Evolutionary conservation across 92 coral and sea anemone species (phyloP).

Genomic region (Epizoanthus rinbou): DNA sequence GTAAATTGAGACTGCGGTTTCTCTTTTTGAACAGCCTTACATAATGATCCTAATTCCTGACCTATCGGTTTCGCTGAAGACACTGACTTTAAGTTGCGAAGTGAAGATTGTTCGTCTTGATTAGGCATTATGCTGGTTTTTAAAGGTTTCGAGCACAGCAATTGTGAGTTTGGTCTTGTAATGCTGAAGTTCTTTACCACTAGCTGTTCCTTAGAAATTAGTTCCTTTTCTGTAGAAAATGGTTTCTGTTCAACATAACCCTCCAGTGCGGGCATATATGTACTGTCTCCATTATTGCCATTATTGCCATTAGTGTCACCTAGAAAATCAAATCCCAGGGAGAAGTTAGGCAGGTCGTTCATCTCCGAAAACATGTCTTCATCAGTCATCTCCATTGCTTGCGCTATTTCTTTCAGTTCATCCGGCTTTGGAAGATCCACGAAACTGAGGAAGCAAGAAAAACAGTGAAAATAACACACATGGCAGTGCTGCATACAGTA

Average conservation of each 20-base stretch:
- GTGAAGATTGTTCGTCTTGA: neutral
- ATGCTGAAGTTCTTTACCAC: neutral
- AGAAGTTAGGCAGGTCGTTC: conserved; percentile 70
- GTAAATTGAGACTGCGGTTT: neutral
- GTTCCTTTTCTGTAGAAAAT: neutral
- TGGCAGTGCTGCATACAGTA: too few relatives aligned
- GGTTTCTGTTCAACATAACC: conserved; percentile 1
- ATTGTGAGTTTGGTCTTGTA: neutral
- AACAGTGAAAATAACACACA: neutral
- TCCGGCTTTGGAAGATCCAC: conserved; percentile 41
- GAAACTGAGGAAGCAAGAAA: neutral
- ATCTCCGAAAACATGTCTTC: conserved; percentile 70
- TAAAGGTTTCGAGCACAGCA: neutral
- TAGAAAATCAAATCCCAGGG: conserved; percentile 67
- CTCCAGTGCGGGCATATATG: neutral
- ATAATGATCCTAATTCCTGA: neutral
- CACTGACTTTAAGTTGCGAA: conserved; percentile 12
- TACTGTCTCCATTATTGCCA: neutral
- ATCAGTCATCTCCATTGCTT: conserved; percentile 85
- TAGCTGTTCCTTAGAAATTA: neutral
- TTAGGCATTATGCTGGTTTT: neutral
- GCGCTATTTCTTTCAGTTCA: conserved; percentile 72
- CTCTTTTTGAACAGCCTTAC: neutral
- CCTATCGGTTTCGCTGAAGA: neutral
- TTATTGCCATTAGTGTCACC: conserved; percentile 1